Evolutionary conservation across 2,888 invertebrate genomes (phyloP).

Genomic region (Geophilus truncorum): DNA sequence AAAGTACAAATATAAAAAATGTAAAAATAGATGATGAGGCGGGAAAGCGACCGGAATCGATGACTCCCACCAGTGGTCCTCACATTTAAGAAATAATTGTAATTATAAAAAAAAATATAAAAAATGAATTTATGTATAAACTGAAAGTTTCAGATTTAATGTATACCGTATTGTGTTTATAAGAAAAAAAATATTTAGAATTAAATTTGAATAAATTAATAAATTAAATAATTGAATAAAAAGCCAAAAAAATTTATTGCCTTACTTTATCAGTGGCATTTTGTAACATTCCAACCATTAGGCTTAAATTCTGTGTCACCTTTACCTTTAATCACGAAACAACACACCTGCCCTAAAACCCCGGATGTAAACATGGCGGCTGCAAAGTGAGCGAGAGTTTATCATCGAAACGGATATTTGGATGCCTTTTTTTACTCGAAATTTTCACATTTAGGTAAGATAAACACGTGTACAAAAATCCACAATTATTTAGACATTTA

Average conservation of each 20-base stretch:
- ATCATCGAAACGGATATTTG: background rate
- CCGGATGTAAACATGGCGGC: conserved; percentile 9
- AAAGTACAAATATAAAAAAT: conserved; percentile 7
- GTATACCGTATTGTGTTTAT: too few relatives aligned
- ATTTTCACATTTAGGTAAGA: background rate
- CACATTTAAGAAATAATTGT: too few relatives aligned
- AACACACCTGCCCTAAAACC: background rate
- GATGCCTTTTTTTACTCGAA: background rate
- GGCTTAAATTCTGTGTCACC: background rate
- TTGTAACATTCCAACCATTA: background rate
- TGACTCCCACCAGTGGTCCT: too few relatives aligned
- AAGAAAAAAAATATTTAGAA: too few relatives aligned
- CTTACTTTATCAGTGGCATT: too few relatives aligned
- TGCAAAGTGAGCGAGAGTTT: background rate
- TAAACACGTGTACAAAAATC: too few relatives aligned
- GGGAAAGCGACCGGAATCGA: background rate
- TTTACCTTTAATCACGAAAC: background rate
- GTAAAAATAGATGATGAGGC: conserved; percentile 15
- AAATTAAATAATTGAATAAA: too few relatives aligned
- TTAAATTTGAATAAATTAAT: too few relatives aligned
- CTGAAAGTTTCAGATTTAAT: background rate
- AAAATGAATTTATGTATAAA: background rate
- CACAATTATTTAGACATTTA: background rate
- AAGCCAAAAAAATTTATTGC: too few relatives aligned
- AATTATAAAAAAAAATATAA: background rate